phyloP scores from a whole-genome alignment of 2,113 vertebrate species.

The Protomyctophum bolini region DNA sequence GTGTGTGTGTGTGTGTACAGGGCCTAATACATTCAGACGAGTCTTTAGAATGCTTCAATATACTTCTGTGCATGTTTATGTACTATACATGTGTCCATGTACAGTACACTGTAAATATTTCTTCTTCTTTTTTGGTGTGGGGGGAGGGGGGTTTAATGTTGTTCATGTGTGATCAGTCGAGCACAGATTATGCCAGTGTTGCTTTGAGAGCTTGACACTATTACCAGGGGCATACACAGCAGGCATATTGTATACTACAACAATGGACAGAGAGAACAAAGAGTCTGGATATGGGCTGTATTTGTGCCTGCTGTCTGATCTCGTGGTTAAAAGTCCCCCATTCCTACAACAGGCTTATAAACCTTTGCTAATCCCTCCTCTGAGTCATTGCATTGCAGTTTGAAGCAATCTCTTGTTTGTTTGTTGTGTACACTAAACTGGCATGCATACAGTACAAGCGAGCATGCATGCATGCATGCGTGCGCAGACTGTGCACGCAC shows the following conservation, averaged over 20 bases:
- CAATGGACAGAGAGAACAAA: slow-evolving; percentile 62
- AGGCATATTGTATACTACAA: slow-evolving; percentile 38
- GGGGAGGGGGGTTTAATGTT: no score
- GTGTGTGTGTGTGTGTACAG: no score
- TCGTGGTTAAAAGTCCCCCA: slow-evolving; percentile 67
- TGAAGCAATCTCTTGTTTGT: slow-evolving; percentile 65
- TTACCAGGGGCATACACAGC: slow-evolving; percentile 36
- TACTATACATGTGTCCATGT: no score
- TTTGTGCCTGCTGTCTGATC: slow-evolving; percentile 65
- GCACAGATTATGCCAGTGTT: not conserved
- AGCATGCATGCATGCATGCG: slow-evolving; percentile 14
- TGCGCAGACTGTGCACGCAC: not conserved
- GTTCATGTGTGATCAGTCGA: not conserved
- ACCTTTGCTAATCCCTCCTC: slow-evolving; percentile 67
- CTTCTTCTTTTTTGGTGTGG: no score
- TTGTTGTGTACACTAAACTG: slow-evolving; percentile 49
- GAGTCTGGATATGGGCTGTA: slow-evolving; percentile 55
- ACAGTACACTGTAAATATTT: no score
- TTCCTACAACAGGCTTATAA: slow-evolving; percentile 72
- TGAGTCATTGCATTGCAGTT: slow-evolving; percentile 70
- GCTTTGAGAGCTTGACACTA: slow-evolving; percentile 3
- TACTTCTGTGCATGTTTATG: no score
- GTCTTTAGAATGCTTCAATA: no score
- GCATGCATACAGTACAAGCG: slow-evolving; percentile 26
- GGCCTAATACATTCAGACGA: no score